Percentiles rank a stretch among this genome's conserved stretches.
Evolutionary conservation across 2,113 vertebrate species (phyloP).

Genomic region (Oxyura jamaicensis): DNA sequence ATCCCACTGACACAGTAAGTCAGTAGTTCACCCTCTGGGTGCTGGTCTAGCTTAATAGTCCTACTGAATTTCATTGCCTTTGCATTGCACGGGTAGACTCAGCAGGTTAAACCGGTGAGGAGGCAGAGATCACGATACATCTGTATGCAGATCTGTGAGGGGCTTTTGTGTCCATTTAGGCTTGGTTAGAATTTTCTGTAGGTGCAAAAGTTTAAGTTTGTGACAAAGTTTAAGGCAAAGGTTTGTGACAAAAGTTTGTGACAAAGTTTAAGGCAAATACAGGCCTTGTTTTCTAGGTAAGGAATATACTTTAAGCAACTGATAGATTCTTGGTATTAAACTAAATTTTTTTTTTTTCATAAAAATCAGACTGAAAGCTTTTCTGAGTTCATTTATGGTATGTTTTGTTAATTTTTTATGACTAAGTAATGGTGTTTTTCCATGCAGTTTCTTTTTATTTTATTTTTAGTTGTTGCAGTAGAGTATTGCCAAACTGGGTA

Average conservation of each 20-base stretch:
- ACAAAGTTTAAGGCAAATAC: neutral
- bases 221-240: neutral
- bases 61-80: neutral
- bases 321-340: constrained; percentile 10
- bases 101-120: neutral
- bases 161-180: neutral
- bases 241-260: no score
- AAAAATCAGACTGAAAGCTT: neutral
- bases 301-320: neutral
- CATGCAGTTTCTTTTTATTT: neutral
- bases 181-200: neutral
- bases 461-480: neutral
- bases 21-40: neutral
- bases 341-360: neutral
- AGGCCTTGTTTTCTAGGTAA: neutral
- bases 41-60: neutral
- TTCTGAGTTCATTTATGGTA: neutral
- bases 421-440: neutral
- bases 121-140: neutral
- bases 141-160: neutral
- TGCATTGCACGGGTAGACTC: neutral
- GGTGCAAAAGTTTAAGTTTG: neutral
- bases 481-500: neutral
- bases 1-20: neutral
- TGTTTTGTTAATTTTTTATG: neutral